Base-by-base conservation (phyloP, 2,113 vertebrate genomes). In the Laticauda colubrina region DNA sequence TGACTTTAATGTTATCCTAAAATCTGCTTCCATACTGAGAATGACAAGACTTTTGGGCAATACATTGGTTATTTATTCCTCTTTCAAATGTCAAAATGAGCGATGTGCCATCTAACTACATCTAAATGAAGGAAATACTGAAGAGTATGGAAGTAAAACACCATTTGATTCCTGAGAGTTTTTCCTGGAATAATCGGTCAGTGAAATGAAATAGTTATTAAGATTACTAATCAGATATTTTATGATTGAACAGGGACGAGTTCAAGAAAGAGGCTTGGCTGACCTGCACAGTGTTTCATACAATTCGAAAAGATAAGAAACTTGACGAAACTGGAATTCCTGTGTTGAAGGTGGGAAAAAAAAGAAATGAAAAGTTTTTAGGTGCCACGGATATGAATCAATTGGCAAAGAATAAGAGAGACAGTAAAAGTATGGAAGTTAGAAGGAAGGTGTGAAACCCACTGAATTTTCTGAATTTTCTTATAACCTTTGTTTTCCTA, bases 231-330 rank as follows among this genome's bases (percentile, higher is more conserved):
- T 10, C 34, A 11, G 3, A 26, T 7, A 89, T 48, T 24, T 92
- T 34, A 20, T 48, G 8, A 85, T 26, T 86, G 85, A 86, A 85
- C 43, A 14, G 0, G 51, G 24, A 24, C 3, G 18, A n/a, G 1
- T 51, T 61, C 34, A 12, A 18, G 45, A 34, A 91, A 29, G 18
- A 48, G 57, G 29, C 1, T 85, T 1, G 20, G 69, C 95, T 94
- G 90, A 97, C 98, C 97, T 97, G 96, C 91, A 97, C 18, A 98
- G 92, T 85, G 95, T 92, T 0, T 89, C 43, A 56, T 97, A 97
- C 0, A 59, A 57, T 39, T 98, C 97, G 0, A 90, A 93, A 48
- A 98, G 97, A 91, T 21, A 96, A 81, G 93, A 96, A 34, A 92
- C 96, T 45, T 95, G 95, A 23, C 97, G 97, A 94, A 98, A 95